Evolutionary conservation across 2,113 vertebrate species (phyloP), one percentile per base, ranked within the genome.

Genomic region (Jacana jacana): DNA sequence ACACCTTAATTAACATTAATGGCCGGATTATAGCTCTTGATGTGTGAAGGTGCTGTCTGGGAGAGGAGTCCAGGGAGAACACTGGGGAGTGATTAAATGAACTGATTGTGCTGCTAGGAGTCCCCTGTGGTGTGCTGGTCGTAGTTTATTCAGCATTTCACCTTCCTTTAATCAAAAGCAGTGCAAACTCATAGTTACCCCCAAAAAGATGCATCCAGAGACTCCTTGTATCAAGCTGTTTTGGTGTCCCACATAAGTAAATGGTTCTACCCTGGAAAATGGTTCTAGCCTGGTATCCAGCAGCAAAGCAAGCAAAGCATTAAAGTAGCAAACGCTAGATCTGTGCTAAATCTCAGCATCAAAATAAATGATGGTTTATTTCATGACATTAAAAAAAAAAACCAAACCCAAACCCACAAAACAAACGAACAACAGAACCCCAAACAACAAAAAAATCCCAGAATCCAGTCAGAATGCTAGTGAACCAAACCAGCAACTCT

Each of bases 1-100:
- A 77, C 72, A 63, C 33, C 42, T 87, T 91, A 77, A 89, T 90
- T 83, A 83, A 60, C 77, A n/a, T 37, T 82, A 93, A 78, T 94
- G 79, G 33, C 60, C 37, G 52, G 44, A 84, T 95, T 91, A 79
- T 71, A 77, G 6, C 39, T 93, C 39, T n/a, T 17, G 37, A 28
- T 87, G 20, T 64, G 30, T 94, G 51, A 42, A 86, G 57, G 46
- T 61, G 33, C 73, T 88, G 69, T 44, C 71, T 95, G 51, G n/a
- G n/a, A n/a, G n/a, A 91, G 51, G 68, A 54, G 58, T 51, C 52
- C 19, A 42, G 28, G 13, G 57, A 51, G 30, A 81, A 11, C 51
- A 30, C 39, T 40, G 31, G 7, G 54, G 75, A 78, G 57, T 75
- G 35, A 93, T 82, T 91, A 83, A 91, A 84, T n/a, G 51, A 69